A percentile compares a stretch with the other conserved stretches of the same genome.
These are phyloP conservation scores for Dreissena polymorpha DNA, from an alignment of 1,140 invertebrate genomes.

Conservation along the genomic window DNA sequence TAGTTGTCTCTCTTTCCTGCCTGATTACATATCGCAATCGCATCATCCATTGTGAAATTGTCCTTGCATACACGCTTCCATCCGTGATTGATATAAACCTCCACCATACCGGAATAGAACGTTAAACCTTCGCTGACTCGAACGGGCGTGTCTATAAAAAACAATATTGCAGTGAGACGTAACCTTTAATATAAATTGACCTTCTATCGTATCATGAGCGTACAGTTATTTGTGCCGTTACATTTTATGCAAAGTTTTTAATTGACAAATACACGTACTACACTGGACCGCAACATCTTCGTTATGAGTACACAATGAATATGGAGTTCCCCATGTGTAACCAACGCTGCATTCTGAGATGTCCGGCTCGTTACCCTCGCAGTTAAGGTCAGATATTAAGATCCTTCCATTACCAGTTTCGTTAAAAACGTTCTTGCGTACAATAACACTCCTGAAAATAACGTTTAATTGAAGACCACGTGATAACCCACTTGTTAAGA, in stretches of 20 bases:
- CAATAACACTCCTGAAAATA: not conserved
- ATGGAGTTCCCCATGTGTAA: not conserved
- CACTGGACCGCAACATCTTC: conserved; percentile 34
- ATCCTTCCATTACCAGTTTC: not conserved
- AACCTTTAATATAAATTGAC: not conserved
- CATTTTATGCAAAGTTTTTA: not conserved
- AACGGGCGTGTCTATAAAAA: not conserved
- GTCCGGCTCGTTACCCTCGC: conserved; percentile 13
- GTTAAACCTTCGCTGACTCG: not conserved
- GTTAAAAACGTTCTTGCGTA: not conserved
- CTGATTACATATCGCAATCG: not conserved
- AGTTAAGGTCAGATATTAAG: conserved; percentile 14
- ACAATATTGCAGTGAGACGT: not conserved
- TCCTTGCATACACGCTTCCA: not conserved
- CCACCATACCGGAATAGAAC: not conserved
- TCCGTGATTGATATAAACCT: not conserved
- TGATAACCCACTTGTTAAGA: too few species aligned
- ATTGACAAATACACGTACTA: conserved; percentile 9
- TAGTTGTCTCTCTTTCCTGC: not conserved
- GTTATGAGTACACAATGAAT: not conserved
- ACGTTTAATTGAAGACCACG: not conserved
- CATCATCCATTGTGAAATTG: conserved; percentile 3
- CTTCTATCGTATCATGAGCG: not conserved
- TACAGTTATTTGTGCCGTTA: not conserved
- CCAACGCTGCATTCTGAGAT: conserved; percentile 26